phyloP scores from a whole-genome alignment of 1,140 invertebrate species.

The Zaprionus camerounensis region DNA sequence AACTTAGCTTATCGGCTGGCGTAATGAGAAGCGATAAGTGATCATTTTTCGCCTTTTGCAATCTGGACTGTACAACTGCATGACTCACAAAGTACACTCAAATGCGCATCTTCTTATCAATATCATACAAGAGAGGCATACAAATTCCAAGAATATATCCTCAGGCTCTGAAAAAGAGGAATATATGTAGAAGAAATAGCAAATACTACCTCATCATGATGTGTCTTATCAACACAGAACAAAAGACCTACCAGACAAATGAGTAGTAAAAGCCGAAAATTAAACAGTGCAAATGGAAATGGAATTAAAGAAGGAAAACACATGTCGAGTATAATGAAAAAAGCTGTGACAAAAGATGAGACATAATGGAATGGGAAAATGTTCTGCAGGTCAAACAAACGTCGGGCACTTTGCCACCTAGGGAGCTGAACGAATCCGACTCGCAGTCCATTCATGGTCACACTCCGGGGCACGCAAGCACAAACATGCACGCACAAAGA shows the following conservation, averaged over 20 bases:
- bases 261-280: constrained; percentile 49
- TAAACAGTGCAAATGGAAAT: constrained; percentile 49
- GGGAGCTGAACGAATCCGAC: constrained; percentile 17
- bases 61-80: constrained; percentile 23
- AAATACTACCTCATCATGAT: constrained; percentile 2
- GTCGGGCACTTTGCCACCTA: constrained; percentile 62
- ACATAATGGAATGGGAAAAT: constrained; percentile 34
- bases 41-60: constrained; percentile 46
- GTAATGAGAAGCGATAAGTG: constrained; percentile 13
- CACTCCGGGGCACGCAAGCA: constrained; percentile 52
- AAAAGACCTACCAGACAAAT: constrained; percentile 46
- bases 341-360: constrained; percentile 33
- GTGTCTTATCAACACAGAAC: constrained; percentile 52
- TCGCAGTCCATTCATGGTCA: constrained; percentile 8
- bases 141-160: constrained; percentile 42
- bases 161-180: not conserved
- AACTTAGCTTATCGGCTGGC: constrained; percentile 34
- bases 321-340: constrained; percentile 19
- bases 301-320: constrained; percentile 41
- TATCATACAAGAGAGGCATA: constrained; percentile 26
- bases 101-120: constrained; percentile 45
- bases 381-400: constrained; percentile 54
- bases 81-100: constrained; percentile 5
- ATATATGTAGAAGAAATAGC: constrained; percentile 14
- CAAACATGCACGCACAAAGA: constrained; percentile 63